Evolutionary conservation across 2,797 vertebrate genomes (phyloP), one percentile per base, ranked within the genome.

Genomic region (Pipistrellus pipistrellus): DNA sequence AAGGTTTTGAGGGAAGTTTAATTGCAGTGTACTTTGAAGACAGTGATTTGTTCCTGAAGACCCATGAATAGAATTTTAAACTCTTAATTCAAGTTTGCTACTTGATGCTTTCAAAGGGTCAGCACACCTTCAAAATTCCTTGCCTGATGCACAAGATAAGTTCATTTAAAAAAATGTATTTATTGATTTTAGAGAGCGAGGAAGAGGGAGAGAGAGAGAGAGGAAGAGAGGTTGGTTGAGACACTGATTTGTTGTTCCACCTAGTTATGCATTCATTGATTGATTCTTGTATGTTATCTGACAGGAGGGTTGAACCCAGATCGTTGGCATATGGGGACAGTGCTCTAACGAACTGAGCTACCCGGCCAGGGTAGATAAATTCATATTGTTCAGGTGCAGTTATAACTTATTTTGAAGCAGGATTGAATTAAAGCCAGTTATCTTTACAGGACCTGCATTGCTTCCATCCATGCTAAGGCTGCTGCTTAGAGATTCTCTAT

Each of bases 341-440:
- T 9, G n/a, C 17, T 68, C 64, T 20, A 68, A 68, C 8, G 3
- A 35, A 35, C n/a, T 68, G 64, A 64, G 30, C 62, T 64, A n/a
- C 62, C 62, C 6, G 14, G 62, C 30, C 62, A 64, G 64, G 8
- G 8, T 78, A 51, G 44, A 38, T 68, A 78, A 51, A 44, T 73
- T 90, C 86, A 41, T 85, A 51, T 51, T 89, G 64, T 93, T 46
- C 27, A 91, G 55, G 59, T 75, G 44, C 55, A 76, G 57, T 77
- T 91, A 64, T 59, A 88, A 83, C 48, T 90, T 57, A 23, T 69
- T 96, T 93, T 82, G 85, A 85, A 93, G 78, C 27, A 92, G 82
- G 68, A 55, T 83, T 78, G 83, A 78, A 64, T 76, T 81, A 20
- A 93, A 21, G 66, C 51, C 21, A 35, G 46, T 48, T 62, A 21